Conservation (phyloP, 2,888 invertebrate genomes). For the Dione juno region DNA sequence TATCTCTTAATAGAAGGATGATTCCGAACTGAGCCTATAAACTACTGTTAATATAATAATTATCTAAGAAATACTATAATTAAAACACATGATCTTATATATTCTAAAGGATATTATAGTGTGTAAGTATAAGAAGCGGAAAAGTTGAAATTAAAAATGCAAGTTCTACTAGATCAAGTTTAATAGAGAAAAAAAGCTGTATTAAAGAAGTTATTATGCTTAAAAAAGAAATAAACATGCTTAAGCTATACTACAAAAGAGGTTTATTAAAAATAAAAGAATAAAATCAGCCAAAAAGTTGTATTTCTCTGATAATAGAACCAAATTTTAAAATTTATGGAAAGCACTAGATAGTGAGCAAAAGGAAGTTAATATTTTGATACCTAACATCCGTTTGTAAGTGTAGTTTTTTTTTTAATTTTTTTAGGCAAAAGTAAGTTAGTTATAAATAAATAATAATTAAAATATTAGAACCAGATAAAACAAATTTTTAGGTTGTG, state of each 20-base stretch:
- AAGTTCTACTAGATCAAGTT: neutral
- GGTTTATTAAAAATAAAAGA: neutral
- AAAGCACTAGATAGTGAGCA: conserved; percentile 1
- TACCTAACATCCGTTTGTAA: conserved; percentile 11
- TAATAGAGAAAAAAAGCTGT: neutral
- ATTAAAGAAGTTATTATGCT: neutral
- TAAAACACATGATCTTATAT: neutral
- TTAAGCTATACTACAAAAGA: neutral
- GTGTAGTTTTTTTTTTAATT: neutral
- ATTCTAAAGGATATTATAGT: neutral
- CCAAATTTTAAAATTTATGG: neutral
- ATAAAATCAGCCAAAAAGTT: neutral
- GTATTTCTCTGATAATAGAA: neutral
- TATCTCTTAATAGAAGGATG: conserved; percentile 22
- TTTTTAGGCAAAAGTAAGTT: neutral
- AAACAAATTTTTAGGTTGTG: conserved; percentile 46
- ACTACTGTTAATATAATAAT: conserved; percentile 4
- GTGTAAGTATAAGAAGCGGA: neutral
- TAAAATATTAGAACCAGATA: conserved; percentile 21
- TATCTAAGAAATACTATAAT: neutral
- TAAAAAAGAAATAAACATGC: neutral
- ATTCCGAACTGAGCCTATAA: conserved; percentile 21
- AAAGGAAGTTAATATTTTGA: neutral
- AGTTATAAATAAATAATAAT: conserved; percentile 9
- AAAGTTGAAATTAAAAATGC: neutral